phyloP scores from a whole-genome alignment of 2,888 invertebrate species.

The Pachliopta kotzebuea region DNA sequence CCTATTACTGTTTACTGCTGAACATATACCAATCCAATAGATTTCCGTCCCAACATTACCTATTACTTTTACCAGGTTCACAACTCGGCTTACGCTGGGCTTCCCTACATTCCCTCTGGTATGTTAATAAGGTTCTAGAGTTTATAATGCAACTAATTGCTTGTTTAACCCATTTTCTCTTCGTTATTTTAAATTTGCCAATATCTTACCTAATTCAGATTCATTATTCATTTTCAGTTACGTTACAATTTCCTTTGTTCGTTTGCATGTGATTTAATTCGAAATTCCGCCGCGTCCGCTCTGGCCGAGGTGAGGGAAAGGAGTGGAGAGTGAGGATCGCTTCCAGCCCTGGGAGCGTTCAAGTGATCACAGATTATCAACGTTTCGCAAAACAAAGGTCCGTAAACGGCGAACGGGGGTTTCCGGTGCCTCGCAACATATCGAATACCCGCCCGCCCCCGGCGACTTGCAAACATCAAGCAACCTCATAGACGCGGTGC shows the following conservation, averaged over 20 bases:
- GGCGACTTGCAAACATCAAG: slow-evolving; percentile 45
- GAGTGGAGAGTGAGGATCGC: slow-evolving; percentile 15
- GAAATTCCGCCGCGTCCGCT: not conserved
- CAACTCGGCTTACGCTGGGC: too few species aligned
- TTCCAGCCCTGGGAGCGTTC: slow-evolving; percentile 32
- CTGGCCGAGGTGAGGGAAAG: slow-evolving; percentile 9
- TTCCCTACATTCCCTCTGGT: too few species aligned
- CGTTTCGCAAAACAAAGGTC: slow-evolving; percentile 64
- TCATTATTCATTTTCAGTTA: not conserved
- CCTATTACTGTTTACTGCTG: too few species aligned
- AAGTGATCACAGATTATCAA: slow-evolving; percentile 43
- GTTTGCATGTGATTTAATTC: slow-evolving; percentile 6
- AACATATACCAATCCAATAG: too few species aligned
- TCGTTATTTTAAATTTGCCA: too few species aligned
- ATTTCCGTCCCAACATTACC: too few species aligned
- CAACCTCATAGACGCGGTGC: slow-evolving; percentile 33
- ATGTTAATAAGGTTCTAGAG: too few species aligned
- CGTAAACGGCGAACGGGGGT: slow-evolving; percentile 66
- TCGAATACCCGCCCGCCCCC: slow-evolving; percentile 53
- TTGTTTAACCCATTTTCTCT: too few species aligned
- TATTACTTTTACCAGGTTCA: too few species aligned
- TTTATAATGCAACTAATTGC: too few species aligned
- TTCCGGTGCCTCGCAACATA: slow-evolving; percentile 46
- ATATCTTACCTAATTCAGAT: too few species aligned
- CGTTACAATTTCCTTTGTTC: slow-evolving; percentile 15